Conservation (phyloP, 2,888 invertebrate genomes). For the Apotomis turbidana region DNA sequence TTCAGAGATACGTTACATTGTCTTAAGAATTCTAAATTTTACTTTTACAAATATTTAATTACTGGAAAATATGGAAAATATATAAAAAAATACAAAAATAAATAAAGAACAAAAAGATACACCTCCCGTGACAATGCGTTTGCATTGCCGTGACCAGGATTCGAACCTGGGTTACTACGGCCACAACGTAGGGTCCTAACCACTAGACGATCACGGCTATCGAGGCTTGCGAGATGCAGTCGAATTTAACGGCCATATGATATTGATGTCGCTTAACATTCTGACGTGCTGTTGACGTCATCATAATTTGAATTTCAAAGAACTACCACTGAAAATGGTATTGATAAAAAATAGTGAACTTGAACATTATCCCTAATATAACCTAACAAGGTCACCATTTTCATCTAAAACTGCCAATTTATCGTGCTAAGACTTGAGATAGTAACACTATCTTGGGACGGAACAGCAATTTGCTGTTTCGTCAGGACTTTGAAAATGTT, state of each 20-base stretch:
- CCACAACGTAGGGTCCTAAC: slow-evolving; percentile 85
- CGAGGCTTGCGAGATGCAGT: slow-evolving; percentile 33
- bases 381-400: too few species aligned
- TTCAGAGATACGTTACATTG: too few species aligned
- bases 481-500: too few species aligned
- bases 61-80: neutral
- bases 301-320: neutral
- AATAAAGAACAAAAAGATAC: neutral
- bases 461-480: too few species aligned
- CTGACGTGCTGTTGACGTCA: neutral
- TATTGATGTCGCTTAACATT: neutral
- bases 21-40: neutral
- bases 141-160: slow-evolving; percentile 83
- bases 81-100: neutral
- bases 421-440: too few species aligned
- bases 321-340: too few species aligned
- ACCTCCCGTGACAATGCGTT: slow-evolving; percentile 28
- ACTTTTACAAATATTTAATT: neutral
- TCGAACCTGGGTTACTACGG: slow-evolving; percentile 85
- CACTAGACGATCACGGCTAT: slow-evolving; percentile 67
- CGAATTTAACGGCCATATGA: slow-evolving; percentile 1
- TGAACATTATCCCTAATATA: too few species aligned
- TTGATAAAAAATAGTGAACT: too few species aligned
- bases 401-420: too few species aligned
- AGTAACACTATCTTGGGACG: too few species aligned